Evolutionary conservation across 2,888 invertebrate species (phyloP), one percentile per base, ranked within the genome.

Genomic region (Macrosiphum euphorbiae): DNA sequence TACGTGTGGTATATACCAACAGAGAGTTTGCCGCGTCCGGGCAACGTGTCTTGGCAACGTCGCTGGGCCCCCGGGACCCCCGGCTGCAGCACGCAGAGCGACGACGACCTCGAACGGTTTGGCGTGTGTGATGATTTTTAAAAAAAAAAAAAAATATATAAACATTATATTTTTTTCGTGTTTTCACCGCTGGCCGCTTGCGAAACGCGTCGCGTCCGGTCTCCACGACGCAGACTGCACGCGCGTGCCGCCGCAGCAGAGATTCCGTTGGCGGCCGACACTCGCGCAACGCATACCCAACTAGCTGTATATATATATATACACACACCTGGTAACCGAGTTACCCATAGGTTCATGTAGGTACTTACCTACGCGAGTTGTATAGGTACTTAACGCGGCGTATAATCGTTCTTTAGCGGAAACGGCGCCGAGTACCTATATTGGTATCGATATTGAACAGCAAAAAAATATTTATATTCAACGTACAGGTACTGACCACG

Each of bases 41-140:
- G 35, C 85, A 58, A 58, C 86, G 86, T 86, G 91, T 91, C 85
- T 91, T 91, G 91, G 91, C 86, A 91, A 44, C 91, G n/a, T n/a
- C 44, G 44, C 58, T n/a, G 41, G n/a, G n/a, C n/a, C 26, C 58
- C 78, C 78, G 35, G 35, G 78, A 35, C 35, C 58, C 58, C 58
- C 26, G 58, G 26, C 35, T 35, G 78, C 35, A 20, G 8, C 78
- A 78, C 35, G 55, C 88, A 8, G 55, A 24, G 55, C 13, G 58
- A 16, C 41, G 35, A 35, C 89, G 85, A 85, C 85, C 85, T 78
- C 78, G 78, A 78, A 78, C 35, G 7, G 78, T 78, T 35, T 78
- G 78, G 78, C 35, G 78, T 78, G 78, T 78, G 35, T 78, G 78
- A 78, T 35, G 78, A 35, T 78, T 67, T 67, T 78, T 78, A 1